A percentile compares a stretch with the other conserved stretches of the same genome.
Evolutionary conservation across 2,113 vertebrate genomes (phyloP).

Genomic region (Nothobranchius kuhntae): DNA sequence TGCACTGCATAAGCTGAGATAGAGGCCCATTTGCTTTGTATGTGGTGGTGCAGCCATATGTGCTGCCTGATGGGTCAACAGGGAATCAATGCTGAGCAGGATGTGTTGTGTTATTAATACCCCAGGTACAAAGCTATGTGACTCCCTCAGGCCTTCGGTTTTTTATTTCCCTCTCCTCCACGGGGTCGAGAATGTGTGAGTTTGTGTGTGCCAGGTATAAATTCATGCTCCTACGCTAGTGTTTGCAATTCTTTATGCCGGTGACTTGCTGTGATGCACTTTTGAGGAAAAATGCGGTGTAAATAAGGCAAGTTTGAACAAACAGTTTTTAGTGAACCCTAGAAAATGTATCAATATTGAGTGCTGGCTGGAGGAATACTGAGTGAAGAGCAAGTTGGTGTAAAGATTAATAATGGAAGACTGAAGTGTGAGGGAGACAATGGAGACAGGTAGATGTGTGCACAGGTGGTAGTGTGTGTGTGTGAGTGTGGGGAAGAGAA

Average conservation of each 20-base stretch:
- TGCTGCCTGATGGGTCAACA: conserved; percentile 53
- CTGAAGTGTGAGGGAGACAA: conserved; percentile 50
- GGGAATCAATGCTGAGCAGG: conserved; percentile 64
- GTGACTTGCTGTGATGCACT: conserved; percentile 5
- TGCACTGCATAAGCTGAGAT: conserved; percentile 52
- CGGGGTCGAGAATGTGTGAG: conserved; percentile 26
- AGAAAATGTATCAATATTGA: conserved; percentile 67
- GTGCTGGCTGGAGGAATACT: conserved; percentile 23
- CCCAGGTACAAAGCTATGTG: conserved; percentile 37
- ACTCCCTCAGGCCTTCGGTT: conserved; percentile 10
- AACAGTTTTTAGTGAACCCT: conserved; percentile 55
- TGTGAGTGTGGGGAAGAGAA: neutral
- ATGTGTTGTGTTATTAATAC: conserved; percentile 68
- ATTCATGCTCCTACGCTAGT: neutral
- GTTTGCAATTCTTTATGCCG: neutral
- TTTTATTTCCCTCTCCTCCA: conserved; percentile 26
- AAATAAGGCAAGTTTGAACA: conserved; percentile 47
- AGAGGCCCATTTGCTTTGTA: conserved; percentile 35
- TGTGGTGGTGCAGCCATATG: conserved; percentile 65
- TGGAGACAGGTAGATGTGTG: conserved; percentile 10
- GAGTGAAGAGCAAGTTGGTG: conserved; percentile 42
- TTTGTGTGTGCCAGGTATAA: neutral
- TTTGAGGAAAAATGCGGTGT: neutral
- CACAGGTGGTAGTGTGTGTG: conserved; percentile 13
- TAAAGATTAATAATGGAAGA: conserved; percentile 71